Base-by-base conservation (phyloP, 1,140 invertebrate genomes). In the Trichomalopsis sarcophagae region DNA sequence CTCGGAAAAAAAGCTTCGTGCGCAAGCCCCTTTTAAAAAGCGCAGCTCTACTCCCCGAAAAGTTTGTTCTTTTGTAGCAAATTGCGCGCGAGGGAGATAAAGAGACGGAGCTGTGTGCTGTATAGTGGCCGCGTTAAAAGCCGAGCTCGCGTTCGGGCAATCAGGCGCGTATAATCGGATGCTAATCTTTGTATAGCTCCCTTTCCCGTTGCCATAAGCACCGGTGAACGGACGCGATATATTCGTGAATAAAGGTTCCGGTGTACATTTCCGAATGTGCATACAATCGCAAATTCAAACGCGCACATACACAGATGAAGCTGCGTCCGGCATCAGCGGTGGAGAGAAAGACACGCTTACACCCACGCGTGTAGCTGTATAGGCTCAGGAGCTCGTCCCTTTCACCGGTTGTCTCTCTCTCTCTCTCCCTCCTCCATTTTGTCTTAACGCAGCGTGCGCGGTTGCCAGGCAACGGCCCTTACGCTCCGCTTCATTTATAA, bases 391-490 rank as follows among this genome's bases (percentile, higher is more conserved):
- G 40, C 68, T 81, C 44, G 7, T 66, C 62, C 30, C 27, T 74
- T 47, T n/a, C 74, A 1, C 55, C 55, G 55, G 55, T 7, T 62
- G 17, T 40, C 74, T 75, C 36, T 75, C 68, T 27, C 74, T 75
- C 74, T 27, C 21, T 75, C 68, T 71, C 13, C 47, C 89, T 91
- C 91, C 92, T 92, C 92, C 92, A 93, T 93, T 93, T 93, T 93
- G 92, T 93, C 92, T 93, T 93, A 92, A 90, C 92, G 90, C 90
- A 89, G 92, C 91, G 90, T 91, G 91, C 90, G 90, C 90, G 90
- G 92, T 93, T 93, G 92, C 92, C 90, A 92, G 90, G 92, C 92
- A 93, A 93, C 92, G 92, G 92, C 91, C 92, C 92, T 93, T 93
- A 93, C 91, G 91, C 92, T 93, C 92, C 90, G 90, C 80, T 91